Evolutionary conservation across 92 coral and sea anemone genomes (phyloP).

Genomic region (Diadumene lineata): DNA sequence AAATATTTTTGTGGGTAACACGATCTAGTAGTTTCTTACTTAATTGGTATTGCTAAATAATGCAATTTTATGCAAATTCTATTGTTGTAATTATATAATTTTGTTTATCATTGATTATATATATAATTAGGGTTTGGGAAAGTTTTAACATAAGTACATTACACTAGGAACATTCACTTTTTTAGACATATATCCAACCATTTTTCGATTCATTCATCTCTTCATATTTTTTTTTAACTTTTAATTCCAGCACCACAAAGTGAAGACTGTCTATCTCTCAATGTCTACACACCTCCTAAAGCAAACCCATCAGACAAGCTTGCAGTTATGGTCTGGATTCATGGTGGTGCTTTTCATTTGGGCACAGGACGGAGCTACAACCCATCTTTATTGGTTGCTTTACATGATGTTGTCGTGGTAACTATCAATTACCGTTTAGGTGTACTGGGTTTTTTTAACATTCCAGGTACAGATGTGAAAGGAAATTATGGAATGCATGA

Average conservation of each 20-base stretch:
- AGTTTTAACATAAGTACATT: too few species aligned
- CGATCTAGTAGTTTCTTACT: too few species aligned
- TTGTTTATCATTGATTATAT: too few species aligned
- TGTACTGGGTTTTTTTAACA: conserved; percentile 59
- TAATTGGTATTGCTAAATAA: too few species aligned
- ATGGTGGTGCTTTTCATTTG: conserved; percentile 47
- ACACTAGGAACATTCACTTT: too few species aligned
- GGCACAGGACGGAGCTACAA: conserved; percentile 44
- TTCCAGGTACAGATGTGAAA: conserved; percentile 47
- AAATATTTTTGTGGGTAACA: too few species aligned
- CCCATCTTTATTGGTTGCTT: conserved; percentile 42
- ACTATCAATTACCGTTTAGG: conserved; percentile 60
- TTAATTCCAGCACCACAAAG: conserved; percentile 10
- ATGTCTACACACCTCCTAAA: conserved; percentile 48
- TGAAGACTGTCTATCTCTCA: conserved; percentile 64
- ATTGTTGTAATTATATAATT: too few species aligned
- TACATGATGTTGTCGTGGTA: conserved; percentile 64
- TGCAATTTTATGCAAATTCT: too few species aligned
- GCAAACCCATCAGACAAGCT: conserved; percentile 27
- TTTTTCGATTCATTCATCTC: neutral
- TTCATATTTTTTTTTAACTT: too few species aligned
- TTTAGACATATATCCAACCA: neutral
- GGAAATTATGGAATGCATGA: conserved; percentile 61
- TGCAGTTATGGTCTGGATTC: conserved; percentile 73
- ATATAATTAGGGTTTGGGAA: too few species aligned